These are phyloP conservation scores for Parus major DNA, from an alignment of 2,113 vertebrate genomes.

Conservation along the genomic window DNA sequence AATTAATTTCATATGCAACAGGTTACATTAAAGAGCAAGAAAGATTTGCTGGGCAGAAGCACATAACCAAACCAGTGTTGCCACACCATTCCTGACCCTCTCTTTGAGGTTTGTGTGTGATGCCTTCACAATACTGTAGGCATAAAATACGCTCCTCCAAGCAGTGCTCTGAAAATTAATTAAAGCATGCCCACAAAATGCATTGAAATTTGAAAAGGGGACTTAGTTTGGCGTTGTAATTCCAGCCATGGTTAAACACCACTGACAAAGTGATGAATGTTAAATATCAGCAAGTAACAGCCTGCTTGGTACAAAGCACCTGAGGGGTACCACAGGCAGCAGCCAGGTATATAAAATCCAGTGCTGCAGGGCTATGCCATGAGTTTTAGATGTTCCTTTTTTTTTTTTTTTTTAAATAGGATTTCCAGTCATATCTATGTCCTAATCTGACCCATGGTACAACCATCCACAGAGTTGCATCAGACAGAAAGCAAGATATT, in stretches of 20 bases:
- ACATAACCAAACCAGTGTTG: background rate
- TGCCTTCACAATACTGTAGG: background rate
- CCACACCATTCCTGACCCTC: background rate
- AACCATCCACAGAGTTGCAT: background rate
- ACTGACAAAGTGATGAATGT: background rate
- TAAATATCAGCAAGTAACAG: background rate
- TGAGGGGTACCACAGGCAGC: background rate
- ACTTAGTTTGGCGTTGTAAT: background rate
- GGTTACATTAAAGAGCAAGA: slow-evolving; percentile 20
- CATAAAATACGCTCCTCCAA: background rate
- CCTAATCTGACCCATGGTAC: background rate
- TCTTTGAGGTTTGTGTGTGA: background rate
- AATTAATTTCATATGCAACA: slow-evolving; percentile 39
- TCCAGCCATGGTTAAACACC: background rate
- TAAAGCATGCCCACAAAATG: background rate
- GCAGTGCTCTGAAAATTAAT: background rate
- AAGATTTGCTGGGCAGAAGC: background rate
- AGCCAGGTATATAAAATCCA: background rate
- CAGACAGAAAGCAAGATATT: background rate
- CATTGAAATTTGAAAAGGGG: background rate
- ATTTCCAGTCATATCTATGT: background rate
- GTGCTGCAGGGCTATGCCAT: background rate
- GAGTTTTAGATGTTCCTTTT: background rate
- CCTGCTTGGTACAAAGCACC: background rate
- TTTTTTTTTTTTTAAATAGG: background rate